Evolutionary conservation across 2,888 invertebrate genomes (phyloP).

Genomic region (Amphimallon solstitiale): DNA sequence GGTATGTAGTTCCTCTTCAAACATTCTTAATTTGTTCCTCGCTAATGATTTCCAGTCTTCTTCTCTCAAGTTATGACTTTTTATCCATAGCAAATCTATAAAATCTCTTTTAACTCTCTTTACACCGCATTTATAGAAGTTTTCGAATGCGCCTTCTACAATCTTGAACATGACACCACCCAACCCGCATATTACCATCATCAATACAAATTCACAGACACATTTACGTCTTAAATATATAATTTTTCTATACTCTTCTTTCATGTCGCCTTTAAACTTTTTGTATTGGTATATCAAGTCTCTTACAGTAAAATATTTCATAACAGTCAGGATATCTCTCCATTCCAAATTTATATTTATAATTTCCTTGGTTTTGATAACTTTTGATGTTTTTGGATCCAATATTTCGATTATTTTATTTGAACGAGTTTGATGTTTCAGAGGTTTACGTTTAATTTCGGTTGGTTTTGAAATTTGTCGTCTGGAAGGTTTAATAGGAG

Average conservation of each 20-base stretch:
- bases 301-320: slow-evolving; percentile 61
- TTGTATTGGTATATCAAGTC: slow-evolving; percentile 67
- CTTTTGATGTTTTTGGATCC: slow-evolving; percentile 57
- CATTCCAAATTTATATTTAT: slow-evolving; percentile 48
- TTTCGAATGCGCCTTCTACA: slow-evolving; percentile 86
- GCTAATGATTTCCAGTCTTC: slow-evolving; percentile 93
- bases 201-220: slow-evolving; percentile 72
- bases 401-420: slow-evolving; percentile 58
- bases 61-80: slow-evolving; percentile 83
- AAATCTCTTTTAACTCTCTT: slow-evolving; percentile 88
- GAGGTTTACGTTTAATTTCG: slow-evolving; percentile 45
- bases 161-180: slow-evolving; percentile 84
- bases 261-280: slow-evolving; percentile 69
- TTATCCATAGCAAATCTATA: slow-evolving; percentile 83
- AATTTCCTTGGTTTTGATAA: slow-evolving; percentile 51
- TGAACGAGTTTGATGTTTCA: slow-evolving; percentile 41
- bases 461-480: slow-evolving; percentile 49
- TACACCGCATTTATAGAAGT: slow-evolving; percentile 87
- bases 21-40: slow-evolving; percentile 79
- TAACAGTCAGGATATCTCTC: slow-evolving; percentile 50
- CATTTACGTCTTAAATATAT: slow-evolving; percentile 72
- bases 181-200: slow-evolving; percentile 79
- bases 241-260: slow-evolving; percentile 67
- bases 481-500: slow-evolving; percentile 52
- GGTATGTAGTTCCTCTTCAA: slow-evolving; percentile 85